Evolutionary conservation across 2,888 invertebrate species (phyloP), one percentile per base, ranked within the genome.

Genomic region (Volucella bombylans): DNA sequence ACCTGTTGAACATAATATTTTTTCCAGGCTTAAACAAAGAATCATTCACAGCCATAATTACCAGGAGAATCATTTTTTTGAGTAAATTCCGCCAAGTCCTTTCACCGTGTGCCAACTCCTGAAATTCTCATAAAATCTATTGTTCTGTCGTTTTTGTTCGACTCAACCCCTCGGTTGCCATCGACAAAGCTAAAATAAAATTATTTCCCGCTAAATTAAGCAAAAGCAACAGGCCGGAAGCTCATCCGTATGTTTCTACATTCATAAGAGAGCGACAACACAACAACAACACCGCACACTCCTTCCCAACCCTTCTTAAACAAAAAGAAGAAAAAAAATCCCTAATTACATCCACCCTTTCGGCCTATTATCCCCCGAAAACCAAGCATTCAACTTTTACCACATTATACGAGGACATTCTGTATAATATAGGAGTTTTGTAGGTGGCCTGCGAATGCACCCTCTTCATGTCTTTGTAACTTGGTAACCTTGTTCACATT

Each of bases 201-300:
- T 59, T 59, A 68, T 73, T 74, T 79, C 54, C 67, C 68, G 83
- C 65, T 67, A 69, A 69, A 83, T 74, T 65, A 80, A 68, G 18
- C 65, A 71, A 39, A 39, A 73, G 73, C 74, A 76, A 69, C 79
- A 74, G 74, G 68, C 57, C 64, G 64, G 74, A 83, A 68, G 68
- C 69, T 61, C 74, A 52, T 65, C 79, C 11, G 47, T 55, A 45
- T 61, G 72, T 77, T 78, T 61, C 38, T n/a, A 78, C 52, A 55
- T 59, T 62, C 62, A 47, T 14, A 52, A 50, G 43, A 50, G 50
- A n/a, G 39, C 39, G 41, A 39, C 38, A 15, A n/a, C 10, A 45
- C 1, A 45, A 45, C 1, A 45, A 45, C 45, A 45, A 45, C 45
- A 11, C 45, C 4, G 11, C 45, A n/a, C 12, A n/a, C 6, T 11